Conservation (phyloP, 2,888 invertebrate species). For the Neria commutata region DNA sequence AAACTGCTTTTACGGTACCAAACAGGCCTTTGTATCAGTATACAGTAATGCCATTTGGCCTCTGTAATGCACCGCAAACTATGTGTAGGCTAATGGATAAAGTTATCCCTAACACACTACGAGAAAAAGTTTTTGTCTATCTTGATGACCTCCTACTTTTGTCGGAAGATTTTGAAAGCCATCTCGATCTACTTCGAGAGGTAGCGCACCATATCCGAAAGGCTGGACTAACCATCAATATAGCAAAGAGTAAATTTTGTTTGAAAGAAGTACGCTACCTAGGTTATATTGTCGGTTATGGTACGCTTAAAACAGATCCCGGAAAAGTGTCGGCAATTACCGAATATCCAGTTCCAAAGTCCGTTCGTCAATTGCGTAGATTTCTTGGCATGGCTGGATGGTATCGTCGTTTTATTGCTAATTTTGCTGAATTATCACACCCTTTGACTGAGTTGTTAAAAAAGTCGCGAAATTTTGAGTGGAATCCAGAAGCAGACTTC, state of each 20-base stretch:
- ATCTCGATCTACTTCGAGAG: neutral
- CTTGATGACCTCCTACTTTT: constrained; percentile 18
- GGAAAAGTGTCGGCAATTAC: neutral
- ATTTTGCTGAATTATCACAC: neutral
- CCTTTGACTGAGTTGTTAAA: constrained; percentile 6
- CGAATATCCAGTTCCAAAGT: neutral
- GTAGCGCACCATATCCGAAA: constrained; percentile 7
- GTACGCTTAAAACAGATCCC: constrained; percentile 10
- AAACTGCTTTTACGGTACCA: constrained; percentile 40
- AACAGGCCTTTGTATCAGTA: constrained; percentile 20
- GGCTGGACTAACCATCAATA: constrained; percentile 22
- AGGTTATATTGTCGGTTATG: constrained; percentile 12
- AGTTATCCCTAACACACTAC: constrained; percentile 13
- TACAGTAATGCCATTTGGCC: constrained; percentile 27
- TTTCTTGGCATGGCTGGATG: constrained; percentile 21
- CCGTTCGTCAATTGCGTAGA: constrained; percentile 10
- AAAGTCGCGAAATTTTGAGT: neutral
- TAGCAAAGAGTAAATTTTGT: constrained; percentile 23
- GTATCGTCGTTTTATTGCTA: constrained; percentile 13
- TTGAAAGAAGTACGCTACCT: constrained; percentile 15
- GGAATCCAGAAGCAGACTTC: neutral
- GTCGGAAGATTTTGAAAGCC: constrained; percentile 6
- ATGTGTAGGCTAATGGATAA: constrained; percentile 25
- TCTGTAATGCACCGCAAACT: constrained; percentile 22
- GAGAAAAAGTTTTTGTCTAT: constrained; percentile 18